Percentiles rank a stretch among this genome's conserved stretches.
phyloP scores from a whole-genome alignment of 1,140 invertebrate genomes.

The Latrodectus geometricus region DNA sequence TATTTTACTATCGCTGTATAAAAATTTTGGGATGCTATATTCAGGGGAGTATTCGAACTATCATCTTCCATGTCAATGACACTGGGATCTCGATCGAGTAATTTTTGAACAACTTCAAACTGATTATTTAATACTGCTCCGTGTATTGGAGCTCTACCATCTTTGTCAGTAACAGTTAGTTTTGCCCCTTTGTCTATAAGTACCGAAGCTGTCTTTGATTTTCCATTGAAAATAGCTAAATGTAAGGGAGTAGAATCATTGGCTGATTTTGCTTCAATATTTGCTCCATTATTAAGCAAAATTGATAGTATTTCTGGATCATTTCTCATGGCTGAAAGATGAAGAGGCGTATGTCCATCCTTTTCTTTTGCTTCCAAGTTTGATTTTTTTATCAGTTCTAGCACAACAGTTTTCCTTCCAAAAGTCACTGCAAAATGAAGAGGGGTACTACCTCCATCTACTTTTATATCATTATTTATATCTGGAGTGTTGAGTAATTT shows the following conservation, averaged over 20 bases:
- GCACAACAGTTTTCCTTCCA: conserved; percentile 97
- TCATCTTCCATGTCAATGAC: neutral
- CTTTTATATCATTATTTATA: too few relatives aligned
- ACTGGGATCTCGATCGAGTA: too few relatives aligned
- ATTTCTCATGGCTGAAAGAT: neutral
- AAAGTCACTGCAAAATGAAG: conserved; percentile 91
- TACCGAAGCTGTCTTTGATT: conserved; percentile 83
- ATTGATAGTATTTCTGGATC: neutral
- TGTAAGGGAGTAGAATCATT: conserved; percentile 95
- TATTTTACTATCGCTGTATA: neutral
- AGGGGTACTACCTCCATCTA: conserved; percentile 72
- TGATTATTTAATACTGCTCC: neutral
- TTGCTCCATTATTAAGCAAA: neutral
- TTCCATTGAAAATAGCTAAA: conserved; percentile 85
- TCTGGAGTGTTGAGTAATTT: too few relatives aligned
- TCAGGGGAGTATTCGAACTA: neutral
- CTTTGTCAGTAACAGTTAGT: conserved; percentile 50
- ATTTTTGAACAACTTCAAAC: too few relatives aligned
- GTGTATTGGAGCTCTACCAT: neutral
- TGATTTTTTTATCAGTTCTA: conserved; percentile 93
- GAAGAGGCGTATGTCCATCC: conserved; percentile 73
- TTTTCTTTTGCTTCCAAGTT: conserved; percentile 93
- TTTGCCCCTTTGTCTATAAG: conserved; percentile 91
- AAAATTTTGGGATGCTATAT: neutral
- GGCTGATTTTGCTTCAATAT: neutral